Percentiles rank a stretch among this genome's conserved stretches.
Conservation (phyloP, 2,888 invertebrate species). For the Parnassius orleans region DNA sequence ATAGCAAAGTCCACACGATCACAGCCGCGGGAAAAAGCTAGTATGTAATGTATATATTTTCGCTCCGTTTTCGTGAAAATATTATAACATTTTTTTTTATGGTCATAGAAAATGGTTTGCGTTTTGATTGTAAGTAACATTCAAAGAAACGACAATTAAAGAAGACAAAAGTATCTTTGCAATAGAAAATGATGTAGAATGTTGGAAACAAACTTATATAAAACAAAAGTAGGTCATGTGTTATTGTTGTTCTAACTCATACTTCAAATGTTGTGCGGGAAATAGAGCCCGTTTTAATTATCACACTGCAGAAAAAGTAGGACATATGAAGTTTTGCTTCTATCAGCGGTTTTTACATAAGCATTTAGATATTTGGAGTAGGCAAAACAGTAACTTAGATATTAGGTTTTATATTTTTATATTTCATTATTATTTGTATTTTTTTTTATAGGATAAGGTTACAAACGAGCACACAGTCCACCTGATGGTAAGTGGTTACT, state of each 20-base stretch:
- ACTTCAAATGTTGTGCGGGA: constrained; percentile 4
- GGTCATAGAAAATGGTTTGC: too few relatives aligned
- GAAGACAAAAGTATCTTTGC: not conserved
- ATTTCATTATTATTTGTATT: too few relatives aligned
- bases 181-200: constrained; percentile 7
- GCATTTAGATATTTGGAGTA: constrained; percentile 4
- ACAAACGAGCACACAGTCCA: too few relatives aligned
- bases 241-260: constrained; percentile 14
- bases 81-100: too few relatives aligned
- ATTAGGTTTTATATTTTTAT: not conserved
- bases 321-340: constrained; percentile 17
- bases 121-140: too few relatives aligned
- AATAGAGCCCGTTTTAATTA: constrained; percentile 20
- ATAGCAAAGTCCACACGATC: too few relatives aligned
- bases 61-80: too few relatives aligned
- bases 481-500: too few relatives aligned
- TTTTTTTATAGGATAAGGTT: too few relatives aligned
- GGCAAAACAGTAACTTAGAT: not conserved
- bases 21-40: too few relatives aligned
- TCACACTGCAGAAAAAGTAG: constrained; percentile 21
- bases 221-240: constrained; percentile 12
- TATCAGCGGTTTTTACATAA: constrained; percentile 10
- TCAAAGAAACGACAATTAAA: not conserved
- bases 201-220: constrained; percentile 8
- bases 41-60: too few relatives aligned